Base-by-base conservation (phyloP, 1,140 invertebrate genomes). In the Diachasma alloeum region DNA sequence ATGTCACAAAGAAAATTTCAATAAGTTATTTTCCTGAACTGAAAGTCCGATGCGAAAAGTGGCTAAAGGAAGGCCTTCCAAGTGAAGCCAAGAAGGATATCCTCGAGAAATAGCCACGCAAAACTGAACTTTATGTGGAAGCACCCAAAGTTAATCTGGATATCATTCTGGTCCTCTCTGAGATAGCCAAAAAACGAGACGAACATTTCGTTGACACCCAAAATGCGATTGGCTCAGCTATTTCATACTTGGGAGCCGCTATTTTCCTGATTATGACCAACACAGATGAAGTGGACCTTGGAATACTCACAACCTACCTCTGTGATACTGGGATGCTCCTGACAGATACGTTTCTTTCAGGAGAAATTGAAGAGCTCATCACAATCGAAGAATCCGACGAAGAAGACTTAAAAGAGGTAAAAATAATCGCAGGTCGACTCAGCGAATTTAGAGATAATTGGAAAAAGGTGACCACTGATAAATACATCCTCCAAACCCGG, bases 151-250 rank as follows among this genome's bases (percentile, higher is more conserved):
- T 72, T 6, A 39, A 46, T 48, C 26, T 24, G 15, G 56, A 63
- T 59, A 66, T 76, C 22, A 39, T 26, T 4, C 42, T 73, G 0
- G 42, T 66, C 2, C 72, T 79, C 63, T 42, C 78, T 4, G 75
- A 77, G 6, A 81, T 81, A 48, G 73, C 72, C 10, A 77, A 46
- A 10, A 79, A 81, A 66, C 53, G 79, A 39, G 80, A 81, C 17
- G 37, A 80, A 4, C 69, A 83, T 77, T 83, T 80, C 24, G 11
- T 70, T 0, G 26, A 72, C 5, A 80, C 78, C 0, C 74, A 83
- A 56, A 83, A 81, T 24, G 78, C 75, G 24, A 46, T 77, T 0
- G 81, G 76, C 1, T 74, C 79, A 70, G 75, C 72, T 8, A 17
- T 78, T 4, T 46, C 70, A 13, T 36, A 75, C 15, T 53, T 79